Evolutionary conservation across 2,797 vertebrate genomes (phyloP), one percentile per base, ranked within the genome.

Genomic region (Geotrypetes seraphini): DNA sequence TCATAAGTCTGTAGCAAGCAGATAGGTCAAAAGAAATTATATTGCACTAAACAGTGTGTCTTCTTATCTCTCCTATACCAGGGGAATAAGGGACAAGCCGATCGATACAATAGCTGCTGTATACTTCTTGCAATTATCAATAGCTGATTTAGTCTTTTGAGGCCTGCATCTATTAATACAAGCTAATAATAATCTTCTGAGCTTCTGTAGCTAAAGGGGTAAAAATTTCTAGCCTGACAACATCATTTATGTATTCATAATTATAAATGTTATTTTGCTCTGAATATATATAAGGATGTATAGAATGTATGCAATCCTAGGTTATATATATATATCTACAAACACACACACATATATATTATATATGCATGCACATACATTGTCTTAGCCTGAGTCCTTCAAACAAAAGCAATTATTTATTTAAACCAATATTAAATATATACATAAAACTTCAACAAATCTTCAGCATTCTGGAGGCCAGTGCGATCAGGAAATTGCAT

Each of bases 11-110:
- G 95, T 95, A 92, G 89, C 89, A 88, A 91, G 90, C 89, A 95
- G 95, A 98, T 97, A 96, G 95, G 93, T 97, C 93, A 92, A 92
- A 95, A 96, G 90, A 98, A 96, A 97, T 98, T 90, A 98, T 97
- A 96, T 96, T 90, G 93, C 92, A 93, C 87, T 94, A 92, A 98
- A 96, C 89, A 94, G 85, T 89, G 88, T 90, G 90, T 90, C 91
- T 91, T 84, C 95, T 97, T 98, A 98, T 98, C 93, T 96, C 90
- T 80, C 75, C 66, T 58, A 79, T 79, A 86, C 83, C 95, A 96
- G 93, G 89, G 90, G 91, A 91, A 89, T 89, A 87, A 85, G 88
- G 87, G 89, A 92, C 92, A 90, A 80, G 88, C 83, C 86, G 85
- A 96, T 98, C 95, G 88, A 98, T 98, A 90, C 86, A 80, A 84